Evolutionary conservation across 2,888 invertebrate genomes (phyloP).

Genomic region (Netelia fuscicornis): DNA sequence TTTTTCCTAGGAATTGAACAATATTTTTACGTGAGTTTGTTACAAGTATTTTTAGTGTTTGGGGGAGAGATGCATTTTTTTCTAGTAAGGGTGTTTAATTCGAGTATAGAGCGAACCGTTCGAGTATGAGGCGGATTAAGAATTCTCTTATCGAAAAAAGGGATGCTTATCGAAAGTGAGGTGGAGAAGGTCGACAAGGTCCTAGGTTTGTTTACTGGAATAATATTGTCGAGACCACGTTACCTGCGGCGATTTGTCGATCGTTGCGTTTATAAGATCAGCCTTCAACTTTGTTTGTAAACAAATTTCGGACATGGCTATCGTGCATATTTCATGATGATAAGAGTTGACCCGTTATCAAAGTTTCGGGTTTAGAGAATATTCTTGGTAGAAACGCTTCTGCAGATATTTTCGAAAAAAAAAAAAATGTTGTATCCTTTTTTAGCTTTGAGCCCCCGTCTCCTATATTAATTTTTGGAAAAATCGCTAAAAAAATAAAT

Average conservation of each 20-base stretch:
- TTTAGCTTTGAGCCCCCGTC: too few relatives aligned
- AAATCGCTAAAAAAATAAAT: too few relatives aligned
- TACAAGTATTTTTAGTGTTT: too few relatives aligned
- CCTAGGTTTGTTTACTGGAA: background rate
- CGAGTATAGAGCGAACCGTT: background rate
- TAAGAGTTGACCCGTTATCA: too few relatives aligned
- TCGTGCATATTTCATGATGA: background rate
- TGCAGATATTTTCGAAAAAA: too few relatives aligned
- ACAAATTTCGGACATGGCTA: slow-evolving; percentile 51
- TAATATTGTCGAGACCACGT: background rate
- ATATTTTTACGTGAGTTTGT: too few relatives aligned
- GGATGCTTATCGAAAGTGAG: background rate
- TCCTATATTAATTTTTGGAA: too few relatives aligned
- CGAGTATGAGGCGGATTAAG: background rate
- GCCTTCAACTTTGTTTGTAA: slow-evolving; percentile 23
- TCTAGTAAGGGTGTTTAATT: background rate
- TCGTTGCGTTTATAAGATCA: background rate
- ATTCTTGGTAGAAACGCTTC: too few relatives aligned
- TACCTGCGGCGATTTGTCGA: background rate
- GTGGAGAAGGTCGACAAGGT: background rate
- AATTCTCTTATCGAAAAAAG: background rate
- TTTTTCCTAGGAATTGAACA: too few relatives aligned
- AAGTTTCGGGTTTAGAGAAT: too few relatives aligned
- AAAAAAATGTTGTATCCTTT: too few relatives aligned
- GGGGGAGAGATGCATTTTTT: background rate